Percentiles rank a stretch among this genome's conserved stretches.
phyloP scores from a whole-genome alignment of 2,113 vertebrate species.

The Lota lota region DNA sequence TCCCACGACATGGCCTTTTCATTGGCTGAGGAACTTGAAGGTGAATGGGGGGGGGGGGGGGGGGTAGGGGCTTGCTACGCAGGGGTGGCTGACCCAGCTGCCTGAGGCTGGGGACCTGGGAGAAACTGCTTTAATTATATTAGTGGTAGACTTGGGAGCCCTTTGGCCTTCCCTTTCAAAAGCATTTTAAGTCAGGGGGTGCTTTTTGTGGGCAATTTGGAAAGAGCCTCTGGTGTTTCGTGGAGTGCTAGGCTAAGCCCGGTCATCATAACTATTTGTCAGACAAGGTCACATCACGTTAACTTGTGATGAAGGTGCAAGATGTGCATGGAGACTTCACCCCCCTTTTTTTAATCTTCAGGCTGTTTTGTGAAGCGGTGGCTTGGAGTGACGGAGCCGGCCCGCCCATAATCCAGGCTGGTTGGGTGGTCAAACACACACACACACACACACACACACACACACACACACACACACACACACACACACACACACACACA shows the following conservation, averaged over 20 bases:
- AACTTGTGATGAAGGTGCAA: constrained; percentile 32
- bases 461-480: neutral
- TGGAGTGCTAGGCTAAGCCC: constrained; percentile 32
- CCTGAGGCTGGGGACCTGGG: constrained; percentile 44
- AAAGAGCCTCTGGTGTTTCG: constrained; percentile 33
- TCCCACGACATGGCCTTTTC: constrained; percentile 4
- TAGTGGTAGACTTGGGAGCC: constrained; percentile 57
- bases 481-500: neutral
- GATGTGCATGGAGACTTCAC: constrained; percentile 13
- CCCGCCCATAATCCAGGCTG: constrained; percentile 25
- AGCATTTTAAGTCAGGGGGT: constrained; percentile 48
- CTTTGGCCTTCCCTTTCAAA: constrained; percentile 55
- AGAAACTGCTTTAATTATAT: constrained; percentile 62
- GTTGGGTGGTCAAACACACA: constrained; percentile 38
- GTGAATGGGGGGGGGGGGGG: constrained; percentile 37
- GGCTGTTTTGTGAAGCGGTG: constrained; percentile 20
- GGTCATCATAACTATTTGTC: constrained; percentile 55
- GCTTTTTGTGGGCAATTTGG: constrained; percentile 62
- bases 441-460: neutral
- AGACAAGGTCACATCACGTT: constrained; percentile 54
- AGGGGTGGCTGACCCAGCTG: constrained; percentile 41
- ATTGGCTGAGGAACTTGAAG: constrained; percentile 21
- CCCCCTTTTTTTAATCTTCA: constrained; percentile 32
- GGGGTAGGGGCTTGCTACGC: constrained; percentile 31
- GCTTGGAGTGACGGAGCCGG: constrained; percentile 41